Conservation (phyloP, 1,140 invertebrate species). For the Heliconius hermathena region DNA sequence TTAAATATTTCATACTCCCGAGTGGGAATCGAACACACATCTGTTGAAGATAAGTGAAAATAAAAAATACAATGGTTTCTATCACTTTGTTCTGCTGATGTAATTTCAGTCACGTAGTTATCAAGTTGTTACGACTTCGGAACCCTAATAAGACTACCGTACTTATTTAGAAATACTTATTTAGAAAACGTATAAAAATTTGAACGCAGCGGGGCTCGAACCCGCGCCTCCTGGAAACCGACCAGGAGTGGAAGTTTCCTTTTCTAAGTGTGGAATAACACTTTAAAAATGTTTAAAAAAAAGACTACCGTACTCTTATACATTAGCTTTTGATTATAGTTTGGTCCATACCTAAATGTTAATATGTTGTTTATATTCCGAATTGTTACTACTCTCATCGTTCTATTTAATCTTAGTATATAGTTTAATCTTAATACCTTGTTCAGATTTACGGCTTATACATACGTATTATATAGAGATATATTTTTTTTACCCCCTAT, state of each 20-base stretch:
- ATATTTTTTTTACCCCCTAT: background rate
- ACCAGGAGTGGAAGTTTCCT: too few species aligned
- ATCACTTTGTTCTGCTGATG: background rate
- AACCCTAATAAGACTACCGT: slow-evolving; percentile 2
- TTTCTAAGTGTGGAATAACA: too few species aligned
- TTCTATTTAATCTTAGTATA: background rate
- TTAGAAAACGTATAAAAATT: too few species aligned
- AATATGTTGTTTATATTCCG: background rate
- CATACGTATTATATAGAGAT: background rate
- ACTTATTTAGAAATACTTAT: too few species aligned
- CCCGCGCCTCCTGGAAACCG: too few species aligned
- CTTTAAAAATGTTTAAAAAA: too few species aligned
- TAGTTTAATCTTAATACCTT: too few species aligned
- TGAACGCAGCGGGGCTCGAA: too few species aligned
- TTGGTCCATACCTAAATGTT: background rate
- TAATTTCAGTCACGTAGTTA: slow-evolving; percentile 27
- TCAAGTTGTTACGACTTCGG: slow-evolving; percentile 21
- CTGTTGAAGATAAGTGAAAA: background rate
- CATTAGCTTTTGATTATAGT: slow-evolving; percentile 19
- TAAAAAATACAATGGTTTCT: background rate
- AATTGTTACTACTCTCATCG: background rate
- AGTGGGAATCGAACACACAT: too few species aligned
- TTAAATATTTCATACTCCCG: too few species aligned
- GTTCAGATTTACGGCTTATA: background rate
- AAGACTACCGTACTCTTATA: background rate